Conservation (phyloP, 1,140 invertebrate species). For the Neoseiulus cucumeris region DNA sequence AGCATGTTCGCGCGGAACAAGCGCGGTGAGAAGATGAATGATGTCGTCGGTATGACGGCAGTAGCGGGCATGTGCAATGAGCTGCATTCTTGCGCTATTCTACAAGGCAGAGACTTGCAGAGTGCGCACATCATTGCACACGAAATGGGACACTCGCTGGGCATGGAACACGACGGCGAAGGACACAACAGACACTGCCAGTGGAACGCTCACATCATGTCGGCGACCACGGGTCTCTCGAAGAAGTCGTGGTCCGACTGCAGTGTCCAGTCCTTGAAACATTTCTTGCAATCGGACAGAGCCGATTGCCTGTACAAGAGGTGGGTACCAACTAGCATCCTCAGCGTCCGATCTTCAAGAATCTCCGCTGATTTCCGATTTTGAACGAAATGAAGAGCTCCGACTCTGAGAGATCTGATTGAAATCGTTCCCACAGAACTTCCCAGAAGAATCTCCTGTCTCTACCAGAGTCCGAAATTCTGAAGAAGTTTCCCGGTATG, state of each 20-base stretch:
- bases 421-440: neutral
- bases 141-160: neutral
- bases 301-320: slow-evolving; percentile 4
- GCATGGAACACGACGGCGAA: slow-evolving; percentile 9
- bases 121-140: slow-evolving; percentile 7
- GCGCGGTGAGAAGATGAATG: neutral
- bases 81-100: neutral
- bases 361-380: no score
- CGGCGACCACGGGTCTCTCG: neutral
- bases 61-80: slow-evolving; percentile 7
- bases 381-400: no score
- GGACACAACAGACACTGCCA: neutral
- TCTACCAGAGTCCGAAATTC: neutral
- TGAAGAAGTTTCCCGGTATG: neutral
- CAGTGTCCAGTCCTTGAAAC: neutral
- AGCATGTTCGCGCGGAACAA: neutral
- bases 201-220: neutral
- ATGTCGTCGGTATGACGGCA: slow-evolving; percentile 1
- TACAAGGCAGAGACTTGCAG: neutral
- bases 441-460: neutral
- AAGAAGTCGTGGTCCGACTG: slow-evolving; percentile 8
- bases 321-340: no score
- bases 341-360: no score
- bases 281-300: neutral
- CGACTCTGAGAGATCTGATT: no score